A percentile compares a stretch with the other conserved stretches of the same genome.
phyloP scores from a whole-genome alignment of 1,140 invertebrate genomes.

The Drosophila lini region DNA sequence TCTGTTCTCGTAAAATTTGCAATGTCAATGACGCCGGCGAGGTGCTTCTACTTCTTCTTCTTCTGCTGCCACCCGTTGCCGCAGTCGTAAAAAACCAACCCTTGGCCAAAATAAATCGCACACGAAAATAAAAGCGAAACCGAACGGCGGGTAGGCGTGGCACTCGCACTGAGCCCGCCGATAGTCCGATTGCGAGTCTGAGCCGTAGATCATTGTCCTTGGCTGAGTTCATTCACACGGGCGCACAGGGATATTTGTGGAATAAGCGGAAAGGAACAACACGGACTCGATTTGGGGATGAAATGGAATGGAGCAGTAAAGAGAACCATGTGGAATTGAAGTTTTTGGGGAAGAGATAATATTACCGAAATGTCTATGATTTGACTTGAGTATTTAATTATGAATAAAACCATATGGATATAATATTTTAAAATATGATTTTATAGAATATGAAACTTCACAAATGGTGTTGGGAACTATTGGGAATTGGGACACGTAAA shows the following conservation, averaged over 20 bases:
- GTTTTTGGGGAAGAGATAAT: neutral
- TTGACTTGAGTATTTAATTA: neutral
- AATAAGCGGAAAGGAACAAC: neutral
- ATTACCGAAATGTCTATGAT: too few relatives aligned
- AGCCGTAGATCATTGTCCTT: slow-evolving; percentile 81
- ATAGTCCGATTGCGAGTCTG: slow-evolving; percentile 27
- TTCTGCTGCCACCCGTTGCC: slow-evolving; percentile 22
- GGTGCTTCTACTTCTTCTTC: slow-evolving; percentile 7
- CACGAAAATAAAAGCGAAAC: slow-evolving; percentile 45
- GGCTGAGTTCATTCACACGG: slow-evolving; percentile 77
- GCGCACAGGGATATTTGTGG: neutral
- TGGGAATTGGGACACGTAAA: too few relatives aligned
- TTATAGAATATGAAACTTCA: too few relatives aligned
- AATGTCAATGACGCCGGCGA: slow-evolving; percentile 77
- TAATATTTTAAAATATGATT: too few relatives aligned
- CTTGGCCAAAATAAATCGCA: slow-evolving; percentile 75
- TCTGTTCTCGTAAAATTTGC: slow-evolving; percentile 63
- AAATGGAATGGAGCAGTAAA: slow-evolving; percentile 7
- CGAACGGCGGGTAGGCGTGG: slow-evolving; percentile 39
- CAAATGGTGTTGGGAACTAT: too few relatives aligned
- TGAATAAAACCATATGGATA: neutral
- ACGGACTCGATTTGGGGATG: neutral
- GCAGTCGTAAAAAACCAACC: slow-evolving; percentile 75
- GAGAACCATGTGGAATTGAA: neutral
- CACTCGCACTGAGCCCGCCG: slow-evolving; percentile 21